Conservation (phyloP, 2,888 invertebrate genomes). For the Villa cingulata region DNA sequence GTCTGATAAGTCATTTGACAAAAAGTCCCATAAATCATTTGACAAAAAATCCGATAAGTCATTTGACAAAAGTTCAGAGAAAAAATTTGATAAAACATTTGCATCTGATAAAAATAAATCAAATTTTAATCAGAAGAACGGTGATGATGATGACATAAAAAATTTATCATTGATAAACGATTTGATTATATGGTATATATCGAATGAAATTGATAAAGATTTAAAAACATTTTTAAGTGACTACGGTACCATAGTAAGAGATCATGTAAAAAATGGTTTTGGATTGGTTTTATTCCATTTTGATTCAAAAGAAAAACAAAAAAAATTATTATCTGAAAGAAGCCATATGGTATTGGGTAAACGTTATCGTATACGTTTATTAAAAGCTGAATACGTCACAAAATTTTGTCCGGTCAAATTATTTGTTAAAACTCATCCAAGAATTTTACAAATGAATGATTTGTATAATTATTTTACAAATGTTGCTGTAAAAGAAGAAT, state of each 20-base stretch:
- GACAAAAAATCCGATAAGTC: no score
- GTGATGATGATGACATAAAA: no score
- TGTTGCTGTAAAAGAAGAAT: neutral
- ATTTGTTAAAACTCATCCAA: neutral
- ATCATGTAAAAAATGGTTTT: neutral
- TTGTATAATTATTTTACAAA: neutral
- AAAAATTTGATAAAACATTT: no score
- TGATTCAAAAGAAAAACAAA: neutral
- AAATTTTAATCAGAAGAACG: no score
- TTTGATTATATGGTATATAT: neutral
- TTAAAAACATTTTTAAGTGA: neutral
- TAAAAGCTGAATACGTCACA: neutral
- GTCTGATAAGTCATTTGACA: no score
- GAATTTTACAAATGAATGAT: neutral
- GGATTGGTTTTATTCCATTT: neutral
- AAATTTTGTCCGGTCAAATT: neutral
- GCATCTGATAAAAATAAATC: no score
- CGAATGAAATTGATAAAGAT: neutral
- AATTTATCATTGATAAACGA: no score
- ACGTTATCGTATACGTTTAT: neutral
- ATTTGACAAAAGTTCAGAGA: no score
- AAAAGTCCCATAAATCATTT: no score
- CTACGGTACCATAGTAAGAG: neutral
- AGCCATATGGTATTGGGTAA: neutral
- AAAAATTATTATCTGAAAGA: neutral